A percentile compares a stretch with the other conserved stretches of the same genome.
phyloP scores from a whole-genome alignment of 2,113 vertebrate species.

The human (Homo sapiens) region GRCh38 chr4:2019001-2019500 shows the following conservation, averaged over 20 bases:
- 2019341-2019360: not conserved
- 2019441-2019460: too few species aligned
- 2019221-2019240: not conserved
- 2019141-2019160: not conserved
- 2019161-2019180: not conserved
- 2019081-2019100: not conserved
- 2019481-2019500: too few species aligned
- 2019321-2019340: not conserved
- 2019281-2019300: not conserved
- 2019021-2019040: not conserved
- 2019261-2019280: not conserved
- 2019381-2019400: not conserved
- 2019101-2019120: not conserved
- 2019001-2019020: not conserved
- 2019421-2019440: fast-evolving
- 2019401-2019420: not conserved
- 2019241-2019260: not conserved
- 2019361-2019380: not conserved
- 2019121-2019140: not conserved
- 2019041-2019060: not conserved
- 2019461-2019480: too few species aligned
- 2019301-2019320: not conserved
- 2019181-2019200: not conserved
- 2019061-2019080: not conserved
- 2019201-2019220: not conserved